Base-by-base conservation (phyloP, 92 coral and sea anemone genomes). In the Meandrina meandrites region DNA sequence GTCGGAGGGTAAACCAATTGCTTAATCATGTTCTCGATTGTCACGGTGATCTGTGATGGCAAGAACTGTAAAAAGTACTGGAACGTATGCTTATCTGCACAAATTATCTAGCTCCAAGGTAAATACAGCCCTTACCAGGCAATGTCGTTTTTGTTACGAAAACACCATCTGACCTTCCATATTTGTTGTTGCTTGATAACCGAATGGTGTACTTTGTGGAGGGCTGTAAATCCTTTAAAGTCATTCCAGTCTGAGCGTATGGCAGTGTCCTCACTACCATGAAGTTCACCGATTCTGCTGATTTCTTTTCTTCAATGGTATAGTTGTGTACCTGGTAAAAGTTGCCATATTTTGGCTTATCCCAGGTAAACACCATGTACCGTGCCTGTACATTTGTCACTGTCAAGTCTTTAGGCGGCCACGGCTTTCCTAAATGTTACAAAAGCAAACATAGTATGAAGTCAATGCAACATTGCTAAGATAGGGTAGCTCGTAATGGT, bases 181-280 rank as follows among this genome's bases (percentile, higher is more conserved):
- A 18, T 57, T 19, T 79, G 68, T 79, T 79, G 82, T 34, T 79
- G 82, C 82, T 79, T 56, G 82, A 79, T 36, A 79, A 56, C 19
- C 70, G 51, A 57, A 79, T 79, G 8, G 70, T 56, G 12, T 79
- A 79, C 31, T 54, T 70, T 56, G 82, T 79, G 40, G 27, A 32
- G 47, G 82, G 70, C 2, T 79, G 14, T 31, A 79, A 57, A 57
- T 79, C 28, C 82, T 79, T 35, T 18, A 79, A 13, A 11, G 18
- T 35, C 69, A 79, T 56, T 79, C 68, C 18, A 9, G 68, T 56
- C 28, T 18, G 42, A 79, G 68, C 11, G 50, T 79, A 79, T 16
- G 70, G 70, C 67, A 56, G 28, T 54, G 70, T 79, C 48, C 9
- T 54, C 28, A 79, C 69, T 32, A 32, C 8, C 31, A 8, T 21